A percentile compares a stretch with the other conserved stretches of the same genome.
Evolutionary conservation across 2,888 invertebrate species (phyloP).

Genomic region (Odontothrips loti): DNA sequence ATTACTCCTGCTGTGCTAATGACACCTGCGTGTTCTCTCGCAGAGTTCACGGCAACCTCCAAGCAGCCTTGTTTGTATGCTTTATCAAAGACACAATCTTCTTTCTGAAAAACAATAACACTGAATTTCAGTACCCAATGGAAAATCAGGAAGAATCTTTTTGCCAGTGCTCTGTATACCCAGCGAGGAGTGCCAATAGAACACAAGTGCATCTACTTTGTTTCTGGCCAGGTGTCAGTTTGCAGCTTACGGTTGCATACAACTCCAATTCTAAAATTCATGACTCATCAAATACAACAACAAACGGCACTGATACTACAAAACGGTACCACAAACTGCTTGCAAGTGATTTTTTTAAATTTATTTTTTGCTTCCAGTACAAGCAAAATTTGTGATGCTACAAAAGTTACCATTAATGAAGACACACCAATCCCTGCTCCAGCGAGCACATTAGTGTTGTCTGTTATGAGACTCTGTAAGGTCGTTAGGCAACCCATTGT

Average conservation of each 20-base stretch:
- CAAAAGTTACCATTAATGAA: slow-evolving; percentile 64
- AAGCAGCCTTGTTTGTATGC: slow-evolving; percentile 70
- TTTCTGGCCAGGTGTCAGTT: not conserved
- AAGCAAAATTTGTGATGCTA: not conserved
- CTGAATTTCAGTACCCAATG: not conserved
- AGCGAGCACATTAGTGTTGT: slow-evolving; percentile 75
- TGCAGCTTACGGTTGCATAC: not conserved
- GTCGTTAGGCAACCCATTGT: slow-evolving; percentile 69
- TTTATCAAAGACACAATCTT: slow-evolving; percentile 39
- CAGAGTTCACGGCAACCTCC: slow-evolving; percentile 62
- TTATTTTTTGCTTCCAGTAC: not conserved
- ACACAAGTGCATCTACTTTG: slow-evolving; percentile 17
- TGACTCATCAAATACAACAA: not conserved
- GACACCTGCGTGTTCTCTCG: slow-evolving; percentile 72
- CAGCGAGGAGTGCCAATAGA: not conserved
- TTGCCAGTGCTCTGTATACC: not conserved
- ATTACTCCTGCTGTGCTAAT: slow-evolving; percentile 77
- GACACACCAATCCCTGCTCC: slow-evolving; percentile 77
- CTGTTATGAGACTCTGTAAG: slow-evolving; percentile 65
- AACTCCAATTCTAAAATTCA: not conserved
- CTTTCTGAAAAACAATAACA: slow-evolving; percentile 22
- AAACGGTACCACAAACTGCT: not conserved
- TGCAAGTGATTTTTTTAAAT: slow-evolving; percentile 6
- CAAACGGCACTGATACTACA: not conserved
- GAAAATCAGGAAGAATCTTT: not conserved